Percentiles rank a stretch among this genome's conserved stretches.
Conservation (phyloP, 1,140 invertebrate genomes). For the Grapholita molesta region DNA sequence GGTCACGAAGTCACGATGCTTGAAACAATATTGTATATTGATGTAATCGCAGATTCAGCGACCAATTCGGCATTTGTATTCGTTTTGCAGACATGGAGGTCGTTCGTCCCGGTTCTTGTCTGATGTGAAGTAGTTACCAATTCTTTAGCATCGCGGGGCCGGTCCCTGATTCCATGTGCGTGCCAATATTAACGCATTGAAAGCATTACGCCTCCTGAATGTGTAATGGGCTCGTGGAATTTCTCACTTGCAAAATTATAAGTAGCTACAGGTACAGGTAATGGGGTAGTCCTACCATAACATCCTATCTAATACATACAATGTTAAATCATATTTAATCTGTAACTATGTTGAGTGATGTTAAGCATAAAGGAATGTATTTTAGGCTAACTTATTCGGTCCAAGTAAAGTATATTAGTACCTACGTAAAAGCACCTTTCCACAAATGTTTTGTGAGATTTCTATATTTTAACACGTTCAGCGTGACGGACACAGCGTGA, state of each 20-base stretch:
- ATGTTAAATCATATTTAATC: not conserved
- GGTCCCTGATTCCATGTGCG: slow-evolving; percentile 56
- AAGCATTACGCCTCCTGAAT: slow-evolving; percentile 51
- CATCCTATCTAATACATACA: not conserved
- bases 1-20: not conserved
- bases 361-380: too few species aligned
- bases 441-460: too few species aligned
- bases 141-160: slow-evolving; percentile 52
- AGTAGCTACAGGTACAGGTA: slow-evolving; percentile 2
- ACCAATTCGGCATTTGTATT: slow-evolving; percentile 65
- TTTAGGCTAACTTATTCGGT: too few species aligned
- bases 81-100: slow-evolving; percentile 60
- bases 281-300: not conserved
- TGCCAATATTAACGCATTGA: slow-evolving; percentile 63
- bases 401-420: too few species aligned
- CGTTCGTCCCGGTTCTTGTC: slow-evolving; percentile 73
- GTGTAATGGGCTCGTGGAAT: slow-evolving; percentile 26
- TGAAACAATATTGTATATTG: not conserved
- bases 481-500: too few species aligned
- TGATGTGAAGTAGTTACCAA: slow-evolving; percentile 45
- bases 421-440: too few species aligned
- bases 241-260: slow-evolving; percentile 11
- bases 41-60: slow-evolving; percentile 24
- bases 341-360: too few species aligned
- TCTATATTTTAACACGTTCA: too few species aligned